A percentile compares a stretch with the other conserved stretches of the same genome.
Evolutionary conservation across 2,113 vertebrate genomes (phyloP).

Genomic region (Callorhinus ursinus): DNA sequence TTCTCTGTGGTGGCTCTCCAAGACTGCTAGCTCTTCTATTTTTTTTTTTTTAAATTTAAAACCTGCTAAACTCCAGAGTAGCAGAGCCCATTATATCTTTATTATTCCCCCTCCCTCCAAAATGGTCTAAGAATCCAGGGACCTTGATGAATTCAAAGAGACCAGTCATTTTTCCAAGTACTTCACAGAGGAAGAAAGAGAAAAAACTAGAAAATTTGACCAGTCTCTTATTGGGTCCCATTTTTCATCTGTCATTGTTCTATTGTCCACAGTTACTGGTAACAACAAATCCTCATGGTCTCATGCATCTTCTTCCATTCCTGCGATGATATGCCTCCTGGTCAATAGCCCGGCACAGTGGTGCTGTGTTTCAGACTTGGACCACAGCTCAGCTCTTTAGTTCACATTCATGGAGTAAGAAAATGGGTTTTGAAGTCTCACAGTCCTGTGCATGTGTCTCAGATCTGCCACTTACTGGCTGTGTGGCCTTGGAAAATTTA

Average conservation of each 20-base stretch:
- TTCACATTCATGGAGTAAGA: neutral
- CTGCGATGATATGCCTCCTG: neutral
- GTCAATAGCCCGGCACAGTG: neutral
- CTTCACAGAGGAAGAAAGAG: constrained; percentile 9
- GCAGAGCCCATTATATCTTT: neutral
- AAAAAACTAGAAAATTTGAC: neutral
- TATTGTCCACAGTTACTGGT: neutral
- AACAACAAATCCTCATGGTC: neutral
- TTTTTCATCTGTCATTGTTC: neutral
- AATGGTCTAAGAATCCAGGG: constrained; percentile 1
- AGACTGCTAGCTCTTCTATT: neutral
- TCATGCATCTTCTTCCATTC: neutral
- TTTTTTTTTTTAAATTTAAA: neutral
- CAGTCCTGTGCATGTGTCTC: neutral
- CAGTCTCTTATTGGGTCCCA: neutral
- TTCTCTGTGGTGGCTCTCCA: neutral
- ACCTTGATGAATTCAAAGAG: constrained; percentile 12
- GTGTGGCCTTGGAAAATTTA: constrained; percentile 16
- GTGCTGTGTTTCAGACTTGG: neutral
- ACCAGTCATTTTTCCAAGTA: constrained; percentile 28
- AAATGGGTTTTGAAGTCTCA: neutral
- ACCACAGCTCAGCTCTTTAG: neutral
- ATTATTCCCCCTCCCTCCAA: neutral
- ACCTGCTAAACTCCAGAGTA: neutral
- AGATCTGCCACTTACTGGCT: neutral